Evolutionary conservation across 2,113 vertebrate species (phyloP), one percentile per base, ranked within the genome.

Genomic region (Suricata suricatta): DNA sequence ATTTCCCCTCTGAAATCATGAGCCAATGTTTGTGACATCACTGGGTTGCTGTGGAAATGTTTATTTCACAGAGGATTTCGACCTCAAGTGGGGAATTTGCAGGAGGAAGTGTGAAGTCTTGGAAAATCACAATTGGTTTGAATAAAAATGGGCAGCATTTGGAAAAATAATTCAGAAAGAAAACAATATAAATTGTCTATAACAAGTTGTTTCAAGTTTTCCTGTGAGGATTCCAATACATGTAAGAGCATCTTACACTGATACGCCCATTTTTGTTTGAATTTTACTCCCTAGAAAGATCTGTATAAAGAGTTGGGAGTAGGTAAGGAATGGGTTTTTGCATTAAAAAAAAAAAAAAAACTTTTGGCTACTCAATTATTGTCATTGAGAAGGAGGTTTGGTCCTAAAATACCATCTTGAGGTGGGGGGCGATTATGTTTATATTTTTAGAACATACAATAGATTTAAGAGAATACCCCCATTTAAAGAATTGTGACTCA

Each of bases 41-140:
- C 2, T 19, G 74, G 76, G 93, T 79, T 84, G 94, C 93, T 57
- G 95, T 97, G 88, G 96, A 96, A 96, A 90, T 10, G 85, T 83
- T 96, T 52, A 95, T 90, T 84, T 81, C 69, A 96, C 82, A 88
- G 86, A 97, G 90, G 92, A 50, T 41, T 4, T 50, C 1, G 2
- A 85, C 69, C 82, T 47, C 90, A 90, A 66, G 97, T 82, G 82
- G 89, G 41, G 91, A 87, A 41, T 92, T 23, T 64, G 92, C 80
- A 50, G 35, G 17, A 95, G 94, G 90, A 98, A 97, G 90, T 94
- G 88, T 57, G 74, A 95, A 96, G 90, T 94, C 94, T 93, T 80
- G 68, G 94, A 92, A 97, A 96, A 97, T 97, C 71, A 96, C 77
- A 96, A 91, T 71, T 76, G 90, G 71, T 41, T 69, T 68, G 71